Evolutionary conservation across 2,888 invertebrate genomes (phyloP), one percentile per base, ranked within the genome.

Genomic region (Pachymerium ferrugineum): DNA sequence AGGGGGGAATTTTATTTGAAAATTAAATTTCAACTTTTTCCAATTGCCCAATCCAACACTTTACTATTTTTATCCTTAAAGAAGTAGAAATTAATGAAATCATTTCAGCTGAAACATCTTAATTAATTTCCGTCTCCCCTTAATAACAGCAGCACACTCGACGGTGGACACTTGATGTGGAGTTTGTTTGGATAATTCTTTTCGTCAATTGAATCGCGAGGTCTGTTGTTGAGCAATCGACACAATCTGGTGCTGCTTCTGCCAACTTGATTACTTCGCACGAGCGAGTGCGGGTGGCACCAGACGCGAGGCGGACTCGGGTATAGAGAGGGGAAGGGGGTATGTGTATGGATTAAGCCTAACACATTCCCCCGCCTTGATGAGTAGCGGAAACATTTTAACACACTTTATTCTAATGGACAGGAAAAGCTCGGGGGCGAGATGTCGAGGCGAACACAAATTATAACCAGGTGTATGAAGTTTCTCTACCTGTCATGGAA

Each of bases 241-340:
- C 62, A 25, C 62, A 62, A 62, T 62, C 28, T 62, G 25, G 62
- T 62, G 62, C 62, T 62, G 62, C 25, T 22, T 62, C 62, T 62
- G 62, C 62, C 62, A 62, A 62, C 62, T 62, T 62, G 62, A 62
- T 62, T 62, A 62, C 62, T 62, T 62, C 62, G 62, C 62, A 62
- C 62, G 62, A 62, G 62, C 62, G 62, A 28, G 62, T 62, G 62
- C 62, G 62, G 62, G 62, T 62, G 62, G 62, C 62, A 62, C 28
- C 62, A 62, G 62, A 28, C 62, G 28, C 62, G 62, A 25, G 62
- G 62, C 62, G 62, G 54, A 54, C 54, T 19, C 62, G 62, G 62
- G 62, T 28, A 62, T 14, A 12, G 62, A 62, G 62, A 62, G 6
- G 62, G 62, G 47, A 22, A 54, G 47, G 16, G 47, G 47, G 47